Base-by-base conservation (phyloP, 2,113 vertebrate genomes). In the Apodemus sylvaticus region DNA sequence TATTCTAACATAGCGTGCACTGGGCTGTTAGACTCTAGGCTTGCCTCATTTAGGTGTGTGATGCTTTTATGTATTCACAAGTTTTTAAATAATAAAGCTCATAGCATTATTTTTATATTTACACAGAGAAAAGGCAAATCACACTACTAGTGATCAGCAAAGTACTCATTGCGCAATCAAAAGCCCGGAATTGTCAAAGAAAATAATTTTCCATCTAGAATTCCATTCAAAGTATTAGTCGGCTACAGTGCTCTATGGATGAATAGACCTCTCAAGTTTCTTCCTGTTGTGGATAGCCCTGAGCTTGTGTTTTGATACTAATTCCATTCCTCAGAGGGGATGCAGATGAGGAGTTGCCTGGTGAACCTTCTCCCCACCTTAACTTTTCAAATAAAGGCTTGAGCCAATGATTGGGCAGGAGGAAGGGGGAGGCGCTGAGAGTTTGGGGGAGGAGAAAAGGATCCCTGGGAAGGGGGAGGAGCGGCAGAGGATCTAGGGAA, bases 51-150 rank as follows among this genome's bases (percentile, higher is more conserved):
- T 12, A 4, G 24, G 73, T 45, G 42, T 45, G 73, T 45, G 73
- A 14, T 76, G 42, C 42, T 76, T 29, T 45, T 45, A 1, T 45
- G 24, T 42, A 74, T 24, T 26, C 36, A 14, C 12, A 6, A 45
- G 73, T 29, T 76, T 74, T 45, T 76, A n/a, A 71, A 71, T 71
- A 71, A n/a, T 76, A 45, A 76, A 76, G 24, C 11, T 45, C 20
- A 45, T 29, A 45, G 26, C 42, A 29, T 76, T 29, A 2, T 45
- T 76, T 76, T 76, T n/a, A 93, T 82, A 11, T 34, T 94, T 70
- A 10, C 12, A 39, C 48, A 92, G 51, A 92, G 70, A 94, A 73
- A 90, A 93, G 62, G 19, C 55, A 90, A 62, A 85, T 66, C n/a
- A 79, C 68, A 60, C 58, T 71, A 17, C 22, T 74, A 90, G 76